Evolutionary conservation across 2,888 invertebrate species (phyloP), one percentile per base, ranked within the genome.

Genomic region (Latheticus oryzae): DNA sequence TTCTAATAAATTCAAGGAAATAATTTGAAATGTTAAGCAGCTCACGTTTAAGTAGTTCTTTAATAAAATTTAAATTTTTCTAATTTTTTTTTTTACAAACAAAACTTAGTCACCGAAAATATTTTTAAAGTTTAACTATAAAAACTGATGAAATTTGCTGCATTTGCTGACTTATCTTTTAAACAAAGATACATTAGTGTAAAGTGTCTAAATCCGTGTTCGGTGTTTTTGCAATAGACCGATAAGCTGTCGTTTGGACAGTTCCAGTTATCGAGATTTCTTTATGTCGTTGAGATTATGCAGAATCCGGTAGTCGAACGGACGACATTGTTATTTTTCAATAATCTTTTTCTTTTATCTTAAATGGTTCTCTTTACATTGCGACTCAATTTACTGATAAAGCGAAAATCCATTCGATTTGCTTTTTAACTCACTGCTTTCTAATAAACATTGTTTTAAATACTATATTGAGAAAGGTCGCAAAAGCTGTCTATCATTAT

Each of bases 251-350:
- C 59, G 54, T 62, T 62, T 38, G 64, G 63, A 64, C 65, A 63
- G 58, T 66, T 64, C 62, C 59, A 50, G 21, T 57, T 59, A 63
- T 63, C 60, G 63, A 61, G 63, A 61, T 59, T 61, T 58, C 61
- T 40, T 52, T 28, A 56, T 60, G 64, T 60, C 64, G 54, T 64
- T 64, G 15, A 64, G 62, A 66, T 66, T 66, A 66, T 62, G 62
- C 61, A 65, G 51, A 60, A 63, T 60, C 58, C 48, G 60, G 51
- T 53, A 58, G 50, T 55, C 58, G 54, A 56, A 58, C 57, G 56
- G 60, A 60, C 56, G 62, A 62, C 57, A 61, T 61, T 55, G 64
- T 64, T 66, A 66, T 66, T 66, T 66, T 66, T 66, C 65, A 66
- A 66, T 66, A 62, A 64, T 65, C 62, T 62, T 58, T 60, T 59